Percentiles rank a stretch among this genome's conserved stretches.
phyloP scores from a whole-genome alignment of 1,140 invertebrate genomes.

The Archivesica marissinica region DNA sequence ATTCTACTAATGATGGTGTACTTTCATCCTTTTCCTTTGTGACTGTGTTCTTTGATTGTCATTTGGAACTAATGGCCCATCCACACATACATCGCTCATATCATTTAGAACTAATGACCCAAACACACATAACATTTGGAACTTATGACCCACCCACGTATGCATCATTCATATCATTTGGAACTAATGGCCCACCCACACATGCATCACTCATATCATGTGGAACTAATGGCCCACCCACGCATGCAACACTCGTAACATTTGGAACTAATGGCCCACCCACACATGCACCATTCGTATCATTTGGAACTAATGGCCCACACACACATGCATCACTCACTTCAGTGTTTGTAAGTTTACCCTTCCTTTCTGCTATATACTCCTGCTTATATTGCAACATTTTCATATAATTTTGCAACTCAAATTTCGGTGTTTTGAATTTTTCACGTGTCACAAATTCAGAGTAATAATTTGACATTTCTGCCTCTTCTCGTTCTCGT shows the following conservation, averaged over 20 bases:
- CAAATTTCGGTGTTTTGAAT: constrained; percentile 69
- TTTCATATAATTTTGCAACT: constrained; percentile 41
- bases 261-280: too few relatives aligned
- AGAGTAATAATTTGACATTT: constrained; percentile 79
- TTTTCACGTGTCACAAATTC: constrained; percentile 80
- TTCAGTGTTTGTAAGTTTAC: not conserved
- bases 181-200: too few relatives aligned
- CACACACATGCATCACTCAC: not conserved
- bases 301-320: not conserved
- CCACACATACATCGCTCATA: too few relatives aligned
- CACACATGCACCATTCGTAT: not conserved
- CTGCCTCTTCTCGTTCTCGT: constrained; percentile 79
- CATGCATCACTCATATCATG: too few relatives aligned
- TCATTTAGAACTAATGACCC: too few relatives aligned
- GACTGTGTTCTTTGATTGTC: too few relatives aligned
- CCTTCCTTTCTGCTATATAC: not conserved
- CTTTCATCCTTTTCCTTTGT: too few relatives aligned
- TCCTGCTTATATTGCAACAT: constrained; percentile 17
- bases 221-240: not conserved
- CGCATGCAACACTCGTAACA: not conserved
- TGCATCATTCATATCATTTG: too few relatives aligned
- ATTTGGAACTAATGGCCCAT: too few relatives aligned
- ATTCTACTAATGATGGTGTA: too few relatives aligned
- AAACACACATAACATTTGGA: too few relatives aligned
- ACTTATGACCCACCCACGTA: too few relatives aligned